Evolutionary conservation across 2,797 vertebrate species (phyloP).

Genomic region (Manis javanica): DNA sequence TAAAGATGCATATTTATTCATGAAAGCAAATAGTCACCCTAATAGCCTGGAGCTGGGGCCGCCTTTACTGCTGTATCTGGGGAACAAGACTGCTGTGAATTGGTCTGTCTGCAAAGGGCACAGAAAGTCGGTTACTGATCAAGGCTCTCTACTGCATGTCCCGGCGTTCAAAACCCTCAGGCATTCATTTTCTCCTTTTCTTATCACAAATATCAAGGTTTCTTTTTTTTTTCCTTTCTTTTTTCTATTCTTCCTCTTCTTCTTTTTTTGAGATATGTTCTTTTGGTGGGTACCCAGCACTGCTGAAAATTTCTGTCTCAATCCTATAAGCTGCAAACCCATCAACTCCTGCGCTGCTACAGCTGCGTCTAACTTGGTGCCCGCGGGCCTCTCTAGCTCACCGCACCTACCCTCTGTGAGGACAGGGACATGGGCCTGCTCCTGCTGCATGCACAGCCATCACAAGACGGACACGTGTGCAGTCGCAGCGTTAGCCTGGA

Average conservation of each 20-base stretch:
- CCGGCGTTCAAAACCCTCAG: background rate
- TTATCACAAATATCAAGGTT: too few species aligned
- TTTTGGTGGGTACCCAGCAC: background rate
- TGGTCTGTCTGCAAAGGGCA: rapidly evolving
- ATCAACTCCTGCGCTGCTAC: background rate
- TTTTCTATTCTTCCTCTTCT: background rate
- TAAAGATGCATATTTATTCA: slow-evolving; percentile 65
- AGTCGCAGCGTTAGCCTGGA: slow-evolving; percentile 65
- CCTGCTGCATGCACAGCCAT: slow-evolving; percentile 73
- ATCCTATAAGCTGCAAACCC: background rate
- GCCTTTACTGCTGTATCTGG: slow-evolving; percentile 15
- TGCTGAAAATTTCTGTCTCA: background rate
- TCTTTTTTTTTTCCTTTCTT: background rate
- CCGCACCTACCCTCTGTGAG: slow-evolving; percentile 66
- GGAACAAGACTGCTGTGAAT: rapidly evolving
- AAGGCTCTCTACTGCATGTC: rapidly evolving
- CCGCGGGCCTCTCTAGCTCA: slow-evolving; percentile 42
- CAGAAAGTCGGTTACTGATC: background rate
- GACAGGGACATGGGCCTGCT: slow-evolving; percentile 72
- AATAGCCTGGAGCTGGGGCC: background rate
- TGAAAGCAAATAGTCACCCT: slow-evolving; percentile 35
- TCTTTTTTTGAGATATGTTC: background rate
- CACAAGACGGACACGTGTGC: slow-evolving; percentile 74
- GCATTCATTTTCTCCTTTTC: background rate
- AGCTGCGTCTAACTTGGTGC: slow-evolving; percentile 37